Evolutionary conservation across 1,140 invertebrate species (phyloP).

Genomic region (Brachionus koreanus): DNA sequence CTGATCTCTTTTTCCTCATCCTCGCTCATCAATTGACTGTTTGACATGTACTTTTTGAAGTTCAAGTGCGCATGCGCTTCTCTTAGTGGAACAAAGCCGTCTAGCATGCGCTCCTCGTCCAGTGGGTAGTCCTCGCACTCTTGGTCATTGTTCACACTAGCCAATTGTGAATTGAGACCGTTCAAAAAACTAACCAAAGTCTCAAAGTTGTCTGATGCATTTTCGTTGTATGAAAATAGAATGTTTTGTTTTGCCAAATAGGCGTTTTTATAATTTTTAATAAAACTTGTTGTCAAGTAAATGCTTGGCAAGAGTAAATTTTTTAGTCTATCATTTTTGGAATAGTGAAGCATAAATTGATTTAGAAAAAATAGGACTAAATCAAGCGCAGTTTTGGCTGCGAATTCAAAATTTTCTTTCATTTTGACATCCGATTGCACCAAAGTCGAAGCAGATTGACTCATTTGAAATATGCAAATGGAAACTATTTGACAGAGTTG

Average conservation of each 20-base stretch:
- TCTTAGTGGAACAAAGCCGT: slow-evolving; percentile 20
- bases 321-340: neutral
- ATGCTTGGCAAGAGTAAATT: neutral
- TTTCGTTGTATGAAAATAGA: neutral
- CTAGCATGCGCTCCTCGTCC: slow-evolving; percentile 8
- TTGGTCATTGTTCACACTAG: too few relatives aligned
- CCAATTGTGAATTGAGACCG: neutral
- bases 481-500: slow-evolving; percentile 10
- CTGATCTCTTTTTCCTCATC: neutral
- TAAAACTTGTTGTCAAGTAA: neutral
- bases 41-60: slow-evolving; percentile 32
- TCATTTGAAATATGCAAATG: neutral
- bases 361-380: neutral
- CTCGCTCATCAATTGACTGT: neutral
- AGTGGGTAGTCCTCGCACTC: slow-evolving; percentile 1
- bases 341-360: neutral
- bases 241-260: neutral
- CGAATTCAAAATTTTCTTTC: neutral
- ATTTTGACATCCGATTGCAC: neutral
- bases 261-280: neutral
- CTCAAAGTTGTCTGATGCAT: neutral
- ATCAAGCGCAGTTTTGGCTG: neutral
- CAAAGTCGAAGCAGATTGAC: neutral
- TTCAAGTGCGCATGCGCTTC: neutral
- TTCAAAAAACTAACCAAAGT: neutral